Percentiles rank a stretch among this genome's conserved stretches.
Conservation (phyloP, 2,113 vertebrate species). For the Alosa alosa region DNA sequence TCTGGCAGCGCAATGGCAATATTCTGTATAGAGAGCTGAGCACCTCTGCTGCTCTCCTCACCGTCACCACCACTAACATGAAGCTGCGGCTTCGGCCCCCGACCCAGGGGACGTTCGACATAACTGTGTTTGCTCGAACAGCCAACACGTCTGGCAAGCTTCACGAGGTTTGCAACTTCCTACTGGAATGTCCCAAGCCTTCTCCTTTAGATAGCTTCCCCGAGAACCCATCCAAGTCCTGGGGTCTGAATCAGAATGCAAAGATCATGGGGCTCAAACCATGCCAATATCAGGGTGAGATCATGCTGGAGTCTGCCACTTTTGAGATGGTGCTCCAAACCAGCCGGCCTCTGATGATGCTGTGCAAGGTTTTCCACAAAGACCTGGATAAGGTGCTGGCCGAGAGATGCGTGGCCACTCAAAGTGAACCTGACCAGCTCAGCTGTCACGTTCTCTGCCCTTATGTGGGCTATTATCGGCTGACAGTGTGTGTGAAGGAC, state of each 20-base stretch:
- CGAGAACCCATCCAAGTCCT: slow-evolving; percentile 59
- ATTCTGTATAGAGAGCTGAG: slow-evolving; percentile 33
- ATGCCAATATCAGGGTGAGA: slow-evolving; percentile 47
- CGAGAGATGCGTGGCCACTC: slow-evolving; percentile 54
- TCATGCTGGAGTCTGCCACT: slow-evolving; percentile 40
- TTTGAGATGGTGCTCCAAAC: slow-evolving; percentile 51
- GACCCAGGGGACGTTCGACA: slow-evolving; percentile 45
- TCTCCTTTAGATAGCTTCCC: slow-evolving; percentile 38
- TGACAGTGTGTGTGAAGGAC: slow-evolving; percentile 59
- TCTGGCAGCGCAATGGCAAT: slow-evolving; percentile 43
- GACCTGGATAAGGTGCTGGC: slow-evolving; percentile 49
- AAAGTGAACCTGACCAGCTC: slow-evolving; percentile 54
- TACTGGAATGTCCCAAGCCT: slow-evolving; percentile 53
- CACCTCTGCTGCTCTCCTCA: slow-evolving; percentile 45
- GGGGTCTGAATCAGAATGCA: slow-evolving; percentile 55
- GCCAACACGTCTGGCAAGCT: slow-evolving; percentile 33
- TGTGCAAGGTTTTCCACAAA: slow-evolving; percentile 53
- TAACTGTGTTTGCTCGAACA: slow-evolving; percentile 57
- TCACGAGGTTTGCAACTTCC: slow-evolving; percentile 64
- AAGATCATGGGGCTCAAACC: slow-evolving; percentile 53
- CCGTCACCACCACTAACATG: slow-evolving; percentile 28
- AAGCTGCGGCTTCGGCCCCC: slow-evolving; percentile 56
- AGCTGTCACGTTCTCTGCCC: slow-evolving; percentile 63
- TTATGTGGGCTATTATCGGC: slow-evolving; percentile 53
- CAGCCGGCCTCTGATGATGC: slow-evolving; percentile 50